Evolutionary conservation across 2,797 vertebrate genomes (phyloP).

Genomic region (Rhabdomys pumilio): DNA sequence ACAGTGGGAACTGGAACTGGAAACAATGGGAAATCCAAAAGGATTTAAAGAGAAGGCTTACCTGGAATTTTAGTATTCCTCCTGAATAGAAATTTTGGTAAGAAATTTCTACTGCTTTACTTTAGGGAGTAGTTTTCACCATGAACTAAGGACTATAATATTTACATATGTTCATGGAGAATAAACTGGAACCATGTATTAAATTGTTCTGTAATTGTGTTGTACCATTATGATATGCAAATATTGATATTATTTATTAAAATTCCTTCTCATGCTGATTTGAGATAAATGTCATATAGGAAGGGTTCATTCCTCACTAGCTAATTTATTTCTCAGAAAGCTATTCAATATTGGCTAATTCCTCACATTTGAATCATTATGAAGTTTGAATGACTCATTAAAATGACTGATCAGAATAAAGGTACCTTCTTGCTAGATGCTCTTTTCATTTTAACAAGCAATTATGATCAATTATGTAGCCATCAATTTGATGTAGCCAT

Average conservation of each 20-base stretch:
- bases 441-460: conserved; percentile 74
- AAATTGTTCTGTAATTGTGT: conserved; percentile 36
- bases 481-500: conserved; percentile 50
- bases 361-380: conserved; percentile 43
- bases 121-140: not conserved
- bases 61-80: not conserved
- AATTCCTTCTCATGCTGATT: not conserved
- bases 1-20: not conserved
- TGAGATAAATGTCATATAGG: conserved; percentile 26
- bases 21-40: not conserved
- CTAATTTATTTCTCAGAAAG: conserved; percentile 41
- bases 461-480: conserved; percentile 71
- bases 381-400: conserved; percentile 66
- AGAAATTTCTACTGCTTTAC: not conserved
- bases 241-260: conserved; percentile 44
- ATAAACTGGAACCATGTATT: not conserved
- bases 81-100: not conserved
- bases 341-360: conserved; percentile 56
- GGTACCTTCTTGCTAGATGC: conserved; percentile 56
- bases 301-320: not conserved
- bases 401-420: conserved; percentile 70
- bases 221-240: not conserved
- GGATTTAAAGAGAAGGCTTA: not conserved
- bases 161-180: not conserved
- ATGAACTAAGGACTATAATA: conserved; percentile 16